Percentiles rank a stretch among this genome's conserved stretches.
Conservation (phyloP, 2,888 invertebrate species). For the Uloborus plumipes region DNA sequence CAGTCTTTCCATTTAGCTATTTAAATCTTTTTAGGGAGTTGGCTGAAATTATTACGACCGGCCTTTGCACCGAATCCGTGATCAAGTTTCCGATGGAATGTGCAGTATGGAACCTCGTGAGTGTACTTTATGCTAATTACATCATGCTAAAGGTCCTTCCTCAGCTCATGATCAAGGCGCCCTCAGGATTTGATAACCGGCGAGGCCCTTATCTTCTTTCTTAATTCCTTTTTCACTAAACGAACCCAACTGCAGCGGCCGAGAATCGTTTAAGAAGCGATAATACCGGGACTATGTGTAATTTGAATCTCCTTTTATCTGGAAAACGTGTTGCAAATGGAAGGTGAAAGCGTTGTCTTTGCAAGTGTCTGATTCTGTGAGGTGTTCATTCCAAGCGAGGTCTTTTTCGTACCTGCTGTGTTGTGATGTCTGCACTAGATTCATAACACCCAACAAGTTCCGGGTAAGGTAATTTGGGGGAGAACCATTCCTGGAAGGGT, state of each 20-base stretch:
- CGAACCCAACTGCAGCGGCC: constrained; percentile 24
- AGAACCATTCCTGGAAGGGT: constrained; percentile 38
- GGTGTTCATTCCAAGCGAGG: not conserved
- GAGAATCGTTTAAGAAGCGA: constrained; percentile 38
- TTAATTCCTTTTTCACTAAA: constrained; percentile 49
- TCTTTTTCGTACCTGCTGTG: constrained; percentile 26
- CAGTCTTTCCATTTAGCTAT: constrained; percentile 35
- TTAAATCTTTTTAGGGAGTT: constrained; percentile 41
- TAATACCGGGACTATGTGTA: constrained; percentile 31
- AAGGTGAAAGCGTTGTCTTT: constrained; percentile 22
- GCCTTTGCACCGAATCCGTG: constrained; percentile 43
- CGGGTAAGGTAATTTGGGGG: constrained; percentile 30
- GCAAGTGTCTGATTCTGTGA: not conserved
- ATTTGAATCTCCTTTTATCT: constrained; percentile 42
- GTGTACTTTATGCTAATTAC: constrained; percentile 49
- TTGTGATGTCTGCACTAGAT: constrained; percentile 23
- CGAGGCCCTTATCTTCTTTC: constrained; percentile 28
- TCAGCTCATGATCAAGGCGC: constrained; percentile 27
- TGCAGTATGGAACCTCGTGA: constrained; percentile 45
- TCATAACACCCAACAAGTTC: constrained; percentile 40
- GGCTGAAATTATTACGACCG: constrained; percentile 36
- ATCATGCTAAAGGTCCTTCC: constrained; percentile 37
- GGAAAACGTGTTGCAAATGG: constrained; percentile 50
- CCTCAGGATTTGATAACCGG: constrained; percentile 23
- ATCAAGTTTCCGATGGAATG: constrained; percentile 36